A percentile compares a stretch with the other conserved stretches of the same genome.
phyloP scores from a whole-genome alignment of 2,888 invertebrate species.

The Leptinotarsa peninsularis region DNA sequence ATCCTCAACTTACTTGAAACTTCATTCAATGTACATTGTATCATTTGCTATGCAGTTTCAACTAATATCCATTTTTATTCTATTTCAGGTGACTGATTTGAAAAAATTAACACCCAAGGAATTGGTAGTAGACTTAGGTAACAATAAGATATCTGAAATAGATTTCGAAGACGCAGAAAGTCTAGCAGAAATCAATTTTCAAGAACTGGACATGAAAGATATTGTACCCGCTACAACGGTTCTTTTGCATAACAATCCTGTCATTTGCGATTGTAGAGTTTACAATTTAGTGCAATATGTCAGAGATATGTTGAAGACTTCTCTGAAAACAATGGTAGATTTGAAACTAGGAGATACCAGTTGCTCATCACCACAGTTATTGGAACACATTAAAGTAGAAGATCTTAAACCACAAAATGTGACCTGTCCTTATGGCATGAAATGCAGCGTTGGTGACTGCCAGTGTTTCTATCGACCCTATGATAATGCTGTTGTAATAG shows the following conservation, averaged over 20 bases:
- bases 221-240: conserved; percentile 53
- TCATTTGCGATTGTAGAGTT: conserved; percentile 73
- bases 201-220: too few species aligned
- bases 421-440: conserved; percentile 66
- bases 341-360: conserved; percentile 43
- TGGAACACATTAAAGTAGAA: conserved; percentile 47
- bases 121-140: background rate
- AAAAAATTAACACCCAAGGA: background rate
- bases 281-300: conserved; percentile 70
- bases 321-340: conserved; percentile 43
- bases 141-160: conserved; percentile 1
- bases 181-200: background rate
- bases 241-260: conserved; percentile 71
- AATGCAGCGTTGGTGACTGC: conserved; percentile 69
- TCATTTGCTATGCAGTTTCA: too few species aligned
- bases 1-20: too few species aligned
- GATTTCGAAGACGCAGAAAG: background rate
- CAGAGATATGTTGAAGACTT: conserved; percentile 63
- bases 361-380: conserved; percentile 22
- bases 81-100: conserved; percentile 1
- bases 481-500: conserved; percentile 67
- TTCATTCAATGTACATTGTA: too few species aligned
- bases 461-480: conserved; percentile 67
- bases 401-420: conserved; percentile 66
- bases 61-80: background rate